A percentile compares a stretch with the other conserved stretches of the same genome.
Evolutionary conservation across 2,113 vertebrate genomes (phyloP).

Genomic region (Phrynocephalus versicolor): DNA sequence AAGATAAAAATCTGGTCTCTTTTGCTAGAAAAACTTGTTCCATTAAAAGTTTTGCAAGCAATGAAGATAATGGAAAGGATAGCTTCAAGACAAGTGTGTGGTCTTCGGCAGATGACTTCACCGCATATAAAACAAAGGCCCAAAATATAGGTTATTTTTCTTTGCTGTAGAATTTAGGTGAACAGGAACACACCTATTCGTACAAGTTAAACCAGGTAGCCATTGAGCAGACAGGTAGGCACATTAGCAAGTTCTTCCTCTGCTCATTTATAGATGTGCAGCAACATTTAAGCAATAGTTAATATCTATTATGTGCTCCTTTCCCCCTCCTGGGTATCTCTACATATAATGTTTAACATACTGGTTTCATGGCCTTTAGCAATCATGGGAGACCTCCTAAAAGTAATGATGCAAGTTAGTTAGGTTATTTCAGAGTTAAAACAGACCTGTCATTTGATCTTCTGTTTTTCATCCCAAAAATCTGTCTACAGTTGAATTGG

Average conservation of each 20-base stretch:
- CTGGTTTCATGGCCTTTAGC: background rate
- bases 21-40: slow-evolving; percentile 74
- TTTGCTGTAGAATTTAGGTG: background rate
- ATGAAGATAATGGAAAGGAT: slow-evolving; percentile 56
- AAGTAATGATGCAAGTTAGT: background rate
- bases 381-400: background rate
- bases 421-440: background rate
- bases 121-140: background rate
- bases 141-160: background rate
- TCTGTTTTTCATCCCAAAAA: background rate
- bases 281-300: background rate
- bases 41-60: slow-evolving; percentile 71
- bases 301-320: background rate
- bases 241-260: background rate
- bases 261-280: background rate
- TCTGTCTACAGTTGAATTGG: background rate
- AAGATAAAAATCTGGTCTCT: slow-evolving; percentile 67
- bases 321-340: accelerated
- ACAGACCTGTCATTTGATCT: background rate
- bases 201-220: background rate
- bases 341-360: accelerated
- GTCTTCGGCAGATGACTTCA: slow-evolving; percentile 34
- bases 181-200: background rate
- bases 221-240: background rate
- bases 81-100: slow-evolving; percentile 38